phyloP scores from a whole-genome alignment of 2,797 vertebrate genomes.

The Alcedo quadribrachys region DNA sequence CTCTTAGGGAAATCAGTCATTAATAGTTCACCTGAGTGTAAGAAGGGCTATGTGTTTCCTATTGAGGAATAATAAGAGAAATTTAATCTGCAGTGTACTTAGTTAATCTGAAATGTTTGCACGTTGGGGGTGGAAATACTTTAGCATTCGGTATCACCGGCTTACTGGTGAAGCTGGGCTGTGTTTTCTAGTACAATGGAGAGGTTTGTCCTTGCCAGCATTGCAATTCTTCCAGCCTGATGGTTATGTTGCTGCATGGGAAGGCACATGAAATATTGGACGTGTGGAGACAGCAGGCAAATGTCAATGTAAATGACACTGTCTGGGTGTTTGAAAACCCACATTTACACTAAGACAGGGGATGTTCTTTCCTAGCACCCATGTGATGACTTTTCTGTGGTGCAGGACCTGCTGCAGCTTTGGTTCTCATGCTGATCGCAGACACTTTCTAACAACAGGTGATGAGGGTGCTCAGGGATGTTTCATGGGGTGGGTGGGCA shows the following conservation, averaged over 20 bases:
- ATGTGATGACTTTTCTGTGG: neutral
- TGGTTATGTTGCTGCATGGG: neutral
- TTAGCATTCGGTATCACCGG: fast-evolving
- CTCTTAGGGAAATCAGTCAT: neutral
- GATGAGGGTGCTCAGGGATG: neutral
- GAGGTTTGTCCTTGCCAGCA: neutral
- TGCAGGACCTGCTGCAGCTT: neutral
- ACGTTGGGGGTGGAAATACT: neutral
- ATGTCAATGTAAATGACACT: neutral
- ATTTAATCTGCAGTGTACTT: fast-evolving
- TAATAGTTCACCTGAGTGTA: neutral
- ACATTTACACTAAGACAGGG: fast-evolving
- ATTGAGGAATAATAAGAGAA: neutral
- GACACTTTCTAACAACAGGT: fast-evolving
- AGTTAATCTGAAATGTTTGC: neutral
- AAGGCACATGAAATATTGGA: neutral
- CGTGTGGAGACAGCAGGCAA: fast-evolving
- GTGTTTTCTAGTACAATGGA: neutral
- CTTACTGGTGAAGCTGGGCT: neutral
- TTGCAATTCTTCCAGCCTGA: neutral
- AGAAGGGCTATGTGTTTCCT: neutral
- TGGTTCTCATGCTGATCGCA: fast-evolving
- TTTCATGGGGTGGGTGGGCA: fast-evolving
- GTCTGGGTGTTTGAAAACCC: neutral
- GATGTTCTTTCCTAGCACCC: neutral